Conservation (phyloP, 2,113 vertebrate genomes). For the Pao palembangensis region DNA sequence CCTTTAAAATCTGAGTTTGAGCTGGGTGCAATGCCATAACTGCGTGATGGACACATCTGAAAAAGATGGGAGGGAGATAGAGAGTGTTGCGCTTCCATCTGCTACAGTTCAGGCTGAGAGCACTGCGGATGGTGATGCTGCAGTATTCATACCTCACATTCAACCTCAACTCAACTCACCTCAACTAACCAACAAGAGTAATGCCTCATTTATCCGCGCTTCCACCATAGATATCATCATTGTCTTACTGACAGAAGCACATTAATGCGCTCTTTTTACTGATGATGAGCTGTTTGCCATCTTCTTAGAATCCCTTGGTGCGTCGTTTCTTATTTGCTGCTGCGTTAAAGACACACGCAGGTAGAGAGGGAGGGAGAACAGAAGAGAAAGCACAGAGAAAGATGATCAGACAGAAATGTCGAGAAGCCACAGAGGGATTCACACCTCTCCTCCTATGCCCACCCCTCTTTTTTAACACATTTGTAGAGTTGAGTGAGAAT, state of each 20-base stretch:
- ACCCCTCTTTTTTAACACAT: slow-evolving; percentile 8
- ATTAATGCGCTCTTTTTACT: background rate
- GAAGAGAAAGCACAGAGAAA: slow-evolving; percentile 5
- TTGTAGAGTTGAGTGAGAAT: background rate
- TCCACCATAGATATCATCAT: background rate
- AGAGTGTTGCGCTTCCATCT: slow-evolving; percentile 45
- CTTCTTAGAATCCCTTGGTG: too few species aligned
- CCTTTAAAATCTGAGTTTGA: background rate
- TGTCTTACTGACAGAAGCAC: background rate
- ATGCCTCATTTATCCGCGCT: slow-evolving; percentile 11
- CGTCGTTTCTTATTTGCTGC: slow-evolving; percentile 9
- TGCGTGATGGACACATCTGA: slow-evolving; percentile 16
- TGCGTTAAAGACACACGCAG: slow-evolving; percentile 28
- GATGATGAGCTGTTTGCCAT: slow-evolving; percentile 19
- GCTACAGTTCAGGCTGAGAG: slow-evolving; percentile 60
- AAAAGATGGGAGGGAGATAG: slow-evolving; percentile 19
- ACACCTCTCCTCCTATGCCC: slow-evolving; percentile 2
- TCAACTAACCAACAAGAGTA: slow-evolving; percentile 21
- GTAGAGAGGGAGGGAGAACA: slow-evolving; percentile 6
- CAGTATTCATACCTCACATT: slow-evolving; percentile 61
- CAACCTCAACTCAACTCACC: slow-evolving; percentile 60
- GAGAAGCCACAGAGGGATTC: slow-evolving; percentile 15
- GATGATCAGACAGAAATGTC: slow-evolving; percentile 23
- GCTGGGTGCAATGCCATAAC: slow-evolving; percentile 11
- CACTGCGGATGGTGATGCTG: slow-evolving; percentile 67